A percentile compares a stretch with the other conserved stretches of the same genome.
Conservation (phyloP, 2,888 invertebrate genomes). For the Papilio demoleus region DNA sequence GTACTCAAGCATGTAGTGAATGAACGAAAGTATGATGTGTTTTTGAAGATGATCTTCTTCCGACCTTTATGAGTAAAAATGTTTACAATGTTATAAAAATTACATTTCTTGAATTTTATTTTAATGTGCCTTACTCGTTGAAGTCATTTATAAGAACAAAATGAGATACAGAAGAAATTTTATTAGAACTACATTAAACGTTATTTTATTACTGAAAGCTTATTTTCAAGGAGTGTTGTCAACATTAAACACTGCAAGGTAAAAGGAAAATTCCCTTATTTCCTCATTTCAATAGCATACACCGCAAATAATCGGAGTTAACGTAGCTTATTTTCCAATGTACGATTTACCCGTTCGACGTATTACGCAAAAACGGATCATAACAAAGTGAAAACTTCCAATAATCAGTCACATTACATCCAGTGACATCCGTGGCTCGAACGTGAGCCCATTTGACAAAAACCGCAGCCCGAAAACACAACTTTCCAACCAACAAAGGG, state of each 20-base stretch:
- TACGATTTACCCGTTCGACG: conserved; percentile 3
- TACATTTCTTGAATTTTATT: too few relatives aligned
- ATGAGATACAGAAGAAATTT: background rate
- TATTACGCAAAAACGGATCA: conserved; percentile 31
- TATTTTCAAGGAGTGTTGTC: background rate
- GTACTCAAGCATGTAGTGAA: too few relatives aligned
- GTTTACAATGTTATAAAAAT: too few relatives aligned
- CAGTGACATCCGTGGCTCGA: conserved; percentile 32
- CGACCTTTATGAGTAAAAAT: too few relatives aligned
- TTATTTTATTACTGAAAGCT: background rate
- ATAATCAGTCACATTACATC: conserved; percentile 32
- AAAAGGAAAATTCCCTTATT: background rate
- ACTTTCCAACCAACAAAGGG: conserved; percentile 44
- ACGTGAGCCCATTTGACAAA: conserved; percentile 37
- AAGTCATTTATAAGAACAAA: background rate
- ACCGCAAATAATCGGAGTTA: conserved; percentile 3
- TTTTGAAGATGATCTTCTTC: too few relatives aligned
- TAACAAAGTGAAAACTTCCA: conserved; percentile 39
- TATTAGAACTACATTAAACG: background rate
- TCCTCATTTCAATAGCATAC: background rate
- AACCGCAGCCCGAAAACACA: conserved; percentile 42
- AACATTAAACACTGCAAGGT: background rate
- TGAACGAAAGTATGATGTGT: too few relatives aligned
- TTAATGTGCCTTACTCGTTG: background rate
- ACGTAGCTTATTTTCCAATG: conserved; percentile 5